Percentiles rank a stretch among this genome's conserved stretches.
Conservation (phyloP, 2,113 vertebrate genomes). For the Hippoglossus stenolepis region DNA sequence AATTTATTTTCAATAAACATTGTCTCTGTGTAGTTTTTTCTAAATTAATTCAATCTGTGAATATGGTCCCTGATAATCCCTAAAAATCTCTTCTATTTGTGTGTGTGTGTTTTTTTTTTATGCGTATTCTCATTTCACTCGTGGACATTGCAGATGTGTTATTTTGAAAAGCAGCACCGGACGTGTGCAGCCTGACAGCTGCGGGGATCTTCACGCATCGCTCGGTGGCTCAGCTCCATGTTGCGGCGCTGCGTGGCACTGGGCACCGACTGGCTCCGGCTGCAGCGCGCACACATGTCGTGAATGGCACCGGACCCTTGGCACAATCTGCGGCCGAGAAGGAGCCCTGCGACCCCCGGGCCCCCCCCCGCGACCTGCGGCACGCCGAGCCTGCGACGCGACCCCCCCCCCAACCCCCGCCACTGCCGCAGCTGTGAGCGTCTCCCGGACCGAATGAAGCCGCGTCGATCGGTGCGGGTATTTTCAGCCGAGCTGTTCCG, state of each 20-base stretch:
- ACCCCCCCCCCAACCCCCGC: slow-evolving; percentile 18
- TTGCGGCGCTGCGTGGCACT: slow-evolving; percentile 79
- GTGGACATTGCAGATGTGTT: slow-evolving; percentile 5
- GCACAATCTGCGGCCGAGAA: slow-evolving; percentile 23
- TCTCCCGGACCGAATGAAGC: neutral
- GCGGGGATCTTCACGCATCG: slow-evolving; percentile 43
- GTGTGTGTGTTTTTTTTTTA: too few species aligned
- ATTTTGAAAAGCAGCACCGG: slow-evolving; percentile 45
- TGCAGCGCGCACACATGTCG: slow-evolving; percentile 32
- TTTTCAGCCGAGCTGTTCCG: slow-evolving; percentile 50
- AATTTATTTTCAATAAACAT: neutral
- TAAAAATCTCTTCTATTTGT: too few species aligned
- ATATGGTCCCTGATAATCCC: too few species aligned
- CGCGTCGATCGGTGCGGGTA: slow-evolving; percentile 43
- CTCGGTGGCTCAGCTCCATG: slow-evolving; percentile 61
- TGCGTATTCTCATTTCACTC: too few species aligned
- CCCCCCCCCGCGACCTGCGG: slow-evolving; percentile 46
- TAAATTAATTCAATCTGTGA: too few species aligned
- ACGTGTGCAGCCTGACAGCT: neutral
- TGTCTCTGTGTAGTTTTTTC: neutral
- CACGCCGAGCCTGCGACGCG: slow-evolving; percentile 20
- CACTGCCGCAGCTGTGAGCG: slow-evolving; percentile 51
- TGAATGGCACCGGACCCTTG: slow-evolving; percentile 39
- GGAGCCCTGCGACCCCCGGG: slow-evolving; percentile 11
- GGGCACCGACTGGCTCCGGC: slow-evolving; percentile 45